Percentiles rank a stretch among this genome's conserved stretches.
phyloP scores from a whole-genome alignment of 2,797 vertebrate species.

The Xenopus petersii region DNA sequence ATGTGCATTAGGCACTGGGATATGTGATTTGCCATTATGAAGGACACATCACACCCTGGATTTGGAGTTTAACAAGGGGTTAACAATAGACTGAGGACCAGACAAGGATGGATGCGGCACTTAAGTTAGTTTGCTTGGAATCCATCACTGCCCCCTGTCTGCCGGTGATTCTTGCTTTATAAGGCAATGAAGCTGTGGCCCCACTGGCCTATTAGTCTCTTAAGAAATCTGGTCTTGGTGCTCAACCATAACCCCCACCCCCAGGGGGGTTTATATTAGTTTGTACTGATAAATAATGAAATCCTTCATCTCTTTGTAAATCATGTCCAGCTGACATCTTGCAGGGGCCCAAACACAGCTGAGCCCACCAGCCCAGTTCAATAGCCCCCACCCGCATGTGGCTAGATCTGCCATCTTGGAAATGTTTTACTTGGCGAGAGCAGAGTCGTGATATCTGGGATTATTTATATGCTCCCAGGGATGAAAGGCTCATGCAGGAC shows the following conservation, averaged over 20 bases:
- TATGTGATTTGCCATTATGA: no score
- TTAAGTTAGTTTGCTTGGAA: background rate
- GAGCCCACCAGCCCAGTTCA: slow-evolving; percentile 6
- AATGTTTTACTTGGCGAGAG: background rate
- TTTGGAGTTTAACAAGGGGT: background rate
- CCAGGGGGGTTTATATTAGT: background rate
- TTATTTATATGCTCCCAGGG: background rate
- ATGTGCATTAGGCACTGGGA: no score
- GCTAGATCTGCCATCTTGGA: background rate
- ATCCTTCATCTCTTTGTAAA: slow-evolving; percentile 28
- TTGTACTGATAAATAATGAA: slow-evolving; percentile 26
- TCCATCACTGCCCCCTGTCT: background rate
- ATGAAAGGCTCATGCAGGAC: background rate
- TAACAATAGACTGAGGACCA: background rate
- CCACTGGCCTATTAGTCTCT: background rate
- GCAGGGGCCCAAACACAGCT: slow-evolving; percentile 4
- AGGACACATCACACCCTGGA: no score
- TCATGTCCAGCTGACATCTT: slow-evolving; percentile 20
- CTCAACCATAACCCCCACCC: background rate
- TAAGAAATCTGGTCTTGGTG: background rate
- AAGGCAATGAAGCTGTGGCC: background rate
- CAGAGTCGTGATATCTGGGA: background rate
- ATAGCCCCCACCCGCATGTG: background rate
- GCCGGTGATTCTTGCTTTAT: slow-evolving; percentile 12
- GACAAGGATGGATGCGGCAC: background rate